A percentile compares a stretch with the other conserved stretches of the same genome.
phyloP scores from a whole-genome alignment of 2,888 invertebrate species.

The Coremacera marginata region DNA sequence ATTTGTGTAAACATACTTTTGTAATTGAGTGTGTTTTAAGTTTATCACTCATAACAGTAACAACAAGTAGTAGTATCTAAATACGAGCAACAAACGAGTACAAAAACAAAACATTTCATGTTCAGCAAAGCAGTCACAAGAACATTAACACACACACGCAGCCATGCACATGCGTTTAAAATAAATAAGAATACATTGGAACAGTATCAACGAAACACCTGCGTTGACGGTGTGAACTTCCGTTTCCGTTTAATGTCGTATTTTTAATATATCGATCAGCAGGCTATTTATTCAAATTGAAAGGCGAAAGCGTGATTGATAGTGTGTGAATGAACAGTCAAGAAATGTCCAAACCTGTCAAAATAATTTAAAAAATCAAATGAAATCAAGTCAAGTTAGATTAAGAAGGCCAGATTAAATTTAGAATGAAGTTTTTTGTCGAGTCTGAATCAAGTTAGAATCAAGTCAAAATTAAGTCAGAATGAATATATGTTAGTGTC shows the following conservation, averaged over 20 bases:
- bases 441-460: too few species aligned
- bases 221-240: conserved; percentile 1
- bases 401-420: too few species aligned
- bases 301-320: neutral
- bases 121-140: neutral
- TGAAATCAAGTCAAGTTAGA: too few species aligned
- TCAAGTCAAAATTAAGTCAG: too few species aligned
- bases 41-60: neutral
- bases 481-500: too few species aligned
- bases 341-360: too few species aligned
- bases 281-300: neutral
- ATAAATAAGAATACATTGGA: conserved; percentile 3
- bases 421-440: too few species aligned
- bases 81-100: neutral
- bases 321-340: neutral
- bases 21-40: neutral
- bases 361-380: too few species aligned
- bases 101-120: neutral
- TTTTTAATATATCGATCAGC: neutral
- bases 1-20: conserved; percentile 4
- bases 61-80: neutral
- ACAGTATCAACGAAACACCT: conserved; percentile 1
- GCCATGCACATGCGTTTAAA: neutral
- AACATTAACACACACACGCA: neutral
- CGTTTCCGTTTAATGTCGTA: conserved; percentile 6